A percentile compares a stretch with the other conserved stretches of the same genome.
These are phyloP conservation scores for Empis stercorea DNA, from an alignment of 2,888 invertebrate species.

Conservation along the genomic window DNA sequence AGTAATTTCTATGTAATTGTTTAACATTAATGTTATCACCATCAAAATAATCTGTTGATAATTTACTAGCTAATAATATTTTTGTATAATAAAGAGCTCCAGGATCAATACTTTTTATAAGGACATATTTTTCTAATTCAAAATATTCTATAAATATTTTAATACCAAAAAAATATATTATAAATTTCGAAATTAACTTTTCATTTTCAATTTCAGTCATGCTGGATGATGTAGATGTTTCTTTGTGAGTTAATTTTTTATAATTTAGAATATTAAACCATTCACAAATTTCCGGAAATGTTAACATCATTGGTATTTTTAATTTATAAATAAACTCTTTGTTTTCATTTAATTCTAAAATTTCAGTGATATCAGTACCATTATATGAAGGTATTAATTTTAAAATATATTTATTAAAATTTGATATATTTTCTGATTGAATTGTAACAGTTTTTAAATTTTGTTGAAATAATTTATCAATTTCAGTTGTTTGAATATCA, in stretches of 20 bases:
- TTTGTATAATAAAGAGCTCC: constrained; percentile 9
- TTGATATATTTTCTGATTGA: neutral
- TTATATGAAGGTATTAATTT: no score
- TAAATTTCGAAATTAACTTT: neutral
- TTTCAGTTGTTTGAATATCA: neutral
- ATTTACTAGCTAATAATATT: neutral
- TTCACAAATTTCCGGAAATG: constrained; percentile 6
- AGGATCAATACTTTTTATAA: constrained; percentile 7
- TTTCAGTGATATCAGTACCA: neutral
- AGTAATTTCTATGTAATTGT: neutral
- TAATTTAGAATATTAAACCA: constrained; percentile 2
- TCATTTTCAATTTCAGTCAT: neutral
- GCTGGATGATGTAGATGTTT: no score
- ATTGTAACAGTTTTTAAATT: neutral
- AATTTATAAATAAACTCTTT: constrained; percentile 1
- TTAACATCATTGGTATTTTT: constrained; percentile 8
- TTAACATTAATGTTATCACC: neutral
- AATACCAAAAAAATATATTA: constrained; percentile 6
- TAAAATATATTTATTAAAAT: no score
- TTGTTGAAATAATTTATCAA: constrained; percentile 6
- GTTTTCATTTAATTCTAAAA: neutral
- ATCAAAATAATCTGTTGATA: constrained; percentile 4
- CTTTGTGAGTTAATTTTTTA: no score
- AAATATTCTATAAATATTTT: constrained; percentile 5
- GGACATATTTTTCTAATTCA: constrained; percentile 8